Conservation (phyloP, 2,797 vertebrate species). For the Labroides dimidiatus region DNA sequence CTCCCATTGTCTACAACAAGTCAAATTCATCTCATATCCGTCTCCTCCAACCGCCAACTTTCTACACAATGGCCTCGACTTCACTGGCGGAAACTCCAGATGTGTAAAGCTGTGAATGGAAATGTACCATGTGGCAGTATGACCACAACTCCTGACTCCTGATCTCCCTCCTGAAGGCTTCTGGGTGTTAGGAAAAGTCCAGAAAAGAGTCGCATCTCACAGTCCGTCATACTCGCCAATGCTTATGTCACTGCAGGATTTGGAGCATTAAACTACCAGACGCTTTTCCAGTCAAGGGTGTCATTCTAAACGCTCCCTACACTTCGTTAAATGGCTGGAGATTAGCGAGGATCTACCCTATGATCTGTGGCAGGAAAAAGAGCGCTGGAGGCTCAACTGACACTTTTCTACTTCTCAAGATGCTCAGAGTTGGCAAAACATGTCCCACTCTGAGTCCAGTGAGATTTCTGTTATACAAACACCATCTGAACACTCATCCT, state of each 20-base stretch:
- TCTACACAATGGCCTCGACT: conserved; percentile 8
- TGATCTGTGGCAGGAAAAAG: conserved; percentile 46
- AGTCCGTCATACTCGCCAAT: conserved; percentile 3
- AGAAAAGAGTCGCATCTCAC: not conserved
- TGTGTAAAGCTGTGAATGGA: conserved; percentile 31
- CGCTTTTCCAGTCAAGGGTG: conserved; percentile 49
- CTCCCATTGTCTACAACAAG: conserved; percentile 18
- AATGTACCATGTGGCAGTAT: not conserved
- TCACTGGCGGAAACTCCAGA: conserved; percentile 29
- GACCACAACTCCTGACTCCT: conserved; percentile 40
- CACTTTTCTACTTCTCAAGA: not conserved
- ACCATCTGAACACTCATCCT: conserved; percentile 11
- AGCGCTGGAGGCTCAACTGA: conserved; percentile 19
- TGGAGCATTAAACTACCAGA: conserved; percentile 22
- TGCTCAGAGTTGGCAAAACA: not conserved
- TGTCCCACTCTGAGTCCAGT: not conserved
- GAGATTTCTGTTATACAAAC: not conserved
- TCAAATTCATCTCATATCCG: conserved; percentile 30
- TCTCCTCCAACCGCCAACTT: conserved; percentile 2
- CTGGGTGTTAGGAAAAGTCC: not conserved
- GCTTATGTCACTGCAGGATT: conserved; percentile 35
- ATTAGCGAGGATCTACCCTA: conserved; percentile 22
- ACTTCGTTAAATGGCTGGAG: conserved; percentile 10
- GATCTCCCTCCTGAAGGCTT: conserved; percentile 18
- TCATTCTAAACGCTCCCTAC: conserved; percentile 43